These are phyloP conservation scores for Molanna angustata DNA, from an alignment of 2,888 invertebrate species.

Conservation along the genomic window DNA sequence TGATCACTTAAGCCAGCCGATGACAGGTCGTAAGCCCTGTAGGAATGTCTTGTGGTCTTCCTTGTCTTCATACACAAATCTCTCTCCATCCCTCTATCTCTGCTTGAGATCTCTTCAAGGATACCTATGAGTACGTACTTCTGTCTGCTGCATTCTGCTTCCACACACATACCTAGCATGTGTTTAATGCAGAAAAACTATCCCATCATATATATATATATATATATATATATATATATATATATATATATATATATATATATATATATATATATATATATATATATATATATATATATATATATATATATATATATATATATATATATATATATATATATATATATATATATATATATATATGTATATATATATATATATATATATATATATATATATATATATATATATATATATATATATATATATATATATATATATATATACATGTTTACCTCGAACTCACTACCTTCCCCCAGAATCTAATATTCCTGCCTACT, in stretches of 20 bases:
- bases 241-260: neutral
- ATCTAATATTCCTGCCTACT: no score
- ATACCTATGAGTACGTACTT: no score
- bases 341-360: neutral
- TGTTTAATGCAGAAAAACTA: no score
- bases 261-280: neutral
- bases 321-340: neutral
- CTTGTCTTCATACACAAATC: no score
- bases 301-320: neutral
- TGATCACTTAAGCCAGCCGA: no score
- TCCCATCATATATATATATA: neutral
- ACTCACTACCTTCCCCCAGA: no score
- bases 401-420: neutral
- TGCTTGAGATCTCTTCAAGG: no score
- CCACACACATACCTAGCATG: no score
- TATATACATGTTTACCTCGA: neutral
- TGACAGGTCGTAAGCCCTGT: no score
- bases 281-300: neutral
- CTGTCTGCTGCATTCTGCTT: no score
- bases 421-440: neutral
- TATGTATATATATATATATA: neutral
- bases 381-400: neutral
- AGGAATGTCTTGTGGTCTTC: no score
- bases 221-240: neutral
- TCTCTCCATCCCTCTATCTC: no score